Percentiles rank a stretch among this genome's conserved stretches.
phyloP scores from a whole-genome alignment of 2,797 vertebrate genomes.

The Botia almorhae region DNA sequence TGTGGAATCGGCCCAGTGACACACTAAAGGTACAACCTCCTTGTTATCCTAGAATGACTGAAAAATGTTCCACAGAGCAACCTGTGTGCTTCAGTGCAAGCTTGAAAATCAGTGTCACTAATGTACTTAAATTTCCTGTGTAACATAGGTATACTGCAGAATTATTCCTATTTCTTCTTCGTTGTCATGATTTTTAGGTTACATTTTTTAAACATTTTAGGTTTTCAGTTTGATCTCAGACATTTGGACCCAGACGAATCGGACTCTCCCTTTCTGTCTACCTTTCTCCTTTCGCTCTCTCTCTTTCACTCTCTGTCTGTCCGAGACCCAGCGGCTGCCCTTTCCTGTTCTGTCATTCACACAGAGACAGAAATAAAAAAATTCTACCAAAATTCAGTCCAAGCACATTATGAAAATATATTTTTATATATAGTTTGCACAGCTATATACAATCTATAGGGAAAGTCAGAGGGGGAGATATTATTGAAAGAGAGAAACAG shows the following conservation, averaged over 20 bases:
- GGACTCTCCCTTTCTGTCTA: neutral
- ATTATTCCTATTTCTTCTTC: neutral
- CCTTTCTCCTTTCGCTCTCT: no score
- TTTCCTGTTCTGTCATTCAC: constrained; percentile 1
- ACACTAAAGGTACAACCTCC: neutral
- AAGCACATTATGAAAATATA: constrained; percentile 1
- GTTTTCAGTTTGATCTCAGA: neutral
- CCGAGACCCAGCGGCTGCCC: neutral
- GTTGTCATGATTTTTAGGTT: neutral
- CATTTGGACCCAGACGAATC: neutral
- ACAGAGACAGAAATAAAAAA: constrained; percentile 16
- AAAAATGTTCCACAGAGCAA: no score
- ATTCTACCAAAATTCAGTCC: neutral
- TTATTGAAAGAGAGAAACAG: constrained; percentile 11
- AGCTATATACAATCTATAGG: neutral
- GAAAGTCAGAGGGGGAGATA: constrained; percentile 8
- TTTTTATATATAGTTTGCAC: neutral
- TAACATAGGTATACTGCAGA: neutral
- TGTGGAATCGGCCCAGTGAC: no score
- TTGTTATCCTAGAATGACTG: neutral
- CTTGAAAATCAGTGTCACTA: neutral
- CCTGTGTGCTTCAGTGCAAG: neutral
- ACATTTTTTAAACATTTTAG: neutral
- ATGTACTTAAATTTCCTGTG: neutral
- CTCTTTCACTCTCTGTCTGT: neutral